Evolutionary conservation across 2,888 invertebrate species (phyloP), one percentile per base, ranked within the genome.

Genomic region (Sisyra terminalis): DNA sequence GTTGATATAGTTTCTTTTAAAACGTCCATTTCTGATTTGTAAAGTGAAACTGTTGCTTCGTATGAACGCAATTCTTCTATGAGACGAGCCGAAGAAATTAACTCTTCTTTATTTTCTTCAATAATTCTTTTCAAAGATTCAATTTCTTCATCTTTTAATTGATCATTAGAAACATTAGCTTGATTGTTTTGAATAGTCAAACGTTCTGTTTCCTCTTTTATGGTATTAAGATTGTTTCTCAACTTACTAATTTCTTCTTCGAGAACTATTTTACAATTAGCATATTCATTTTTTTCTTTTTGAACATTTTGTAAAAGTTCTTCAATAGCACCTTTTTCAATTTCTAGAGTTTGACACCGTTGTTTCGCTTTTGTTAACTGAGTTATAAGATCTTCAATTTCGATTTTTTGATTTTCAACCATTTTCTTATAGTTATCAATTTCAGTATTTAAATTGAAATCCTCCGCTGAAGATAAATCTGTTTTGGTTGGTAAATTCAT

Each of bases 1-100:
- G 67, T 67, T 44, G 66, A 64, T 4, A 73, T 62, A 9, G 67
- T 58, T 47, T 63, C 62, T 54, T 72, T 71, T 13, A 72, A 52
- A 24, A 24, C 24, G 7, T 24, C 24, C 24, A 24, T 24, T 24
- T 24, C 24, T 24, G 24, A 3, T 7, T 24, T 24, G 7, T 24
- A 24, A 24, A 5, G 24, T 24, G 24, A 24, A 24, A 7, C 24
- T 24, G 24, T 24, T 24, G 24, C 7, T 24, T 24, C 24, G 24
- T 24, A 24, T 24, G 7, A 3, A 3, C 24, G 24, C 24, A 24
- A 7, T 24, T 24, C 24, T 53, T 70, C 69, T 24, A 60, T 52
- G 29, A 52, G 42, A 42, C 51, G 48, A 7, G 57, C 49, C 8
- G 56, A 59, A 16, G 50, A 48, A 41, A 56, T 56, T 8, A 60